Percentiles rank a stretch among this genome's conserved stretches.
phyloP scores from a whole-genome alignment of 2,797 vertebrate species.

The Rallus crepitans region DNA sequence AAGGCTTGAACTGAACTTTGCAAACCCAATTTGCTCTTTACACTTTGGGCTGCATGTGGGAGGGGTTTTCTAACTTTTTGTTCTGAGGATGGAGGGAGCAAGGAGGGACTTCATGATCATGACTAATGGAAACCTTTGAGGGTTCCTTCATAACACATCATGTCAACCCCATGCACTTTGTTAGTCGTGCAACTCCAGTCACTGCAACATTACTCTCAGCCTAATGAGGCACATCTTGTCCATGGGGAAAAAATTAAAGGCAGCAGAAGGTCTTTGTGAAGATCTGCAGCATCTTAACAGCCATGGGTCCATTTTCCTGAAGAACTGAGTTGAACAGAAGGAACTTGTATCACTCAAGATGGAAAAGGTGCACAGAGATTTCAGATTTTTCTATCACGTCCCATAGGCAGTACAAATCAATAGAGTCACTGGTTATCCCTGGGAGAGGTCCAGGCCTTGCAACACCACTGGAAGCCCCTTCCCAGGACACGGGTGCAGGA shows the following conservation, averaged over 20 bases:
- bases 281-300: neutral
- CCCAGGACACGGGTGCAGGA: neutral
- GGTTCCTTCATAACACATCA: neutral
- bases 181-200: neutral
- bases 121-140: neutral
- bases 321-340: neutral
- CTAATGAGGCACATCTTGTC: rapidly evolving
- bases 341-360: neutral
- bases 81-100: neutral
- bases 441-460: neutral
- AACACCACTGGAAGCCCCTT: neutral
- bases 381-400: neutral
- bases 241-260: neutral
- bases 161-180: neutral
- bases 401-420: neutral
- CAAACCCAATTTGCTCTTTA: neutral
- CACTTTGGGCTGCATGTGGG: neutral
- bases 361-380: neutral
- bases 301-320: neutral
- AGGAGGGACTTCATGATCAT: neutral
- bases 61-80: neutral
- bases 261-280: neutral
- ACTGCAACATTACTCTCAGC: neutral
- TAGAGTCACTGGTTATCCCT: neutral
- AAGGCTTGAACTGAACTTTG: neutral